Evolutionary conservation across 2,888 invertebrate genomes (phyloP).

Genomic region (Parnassius glacialis): DNA sequence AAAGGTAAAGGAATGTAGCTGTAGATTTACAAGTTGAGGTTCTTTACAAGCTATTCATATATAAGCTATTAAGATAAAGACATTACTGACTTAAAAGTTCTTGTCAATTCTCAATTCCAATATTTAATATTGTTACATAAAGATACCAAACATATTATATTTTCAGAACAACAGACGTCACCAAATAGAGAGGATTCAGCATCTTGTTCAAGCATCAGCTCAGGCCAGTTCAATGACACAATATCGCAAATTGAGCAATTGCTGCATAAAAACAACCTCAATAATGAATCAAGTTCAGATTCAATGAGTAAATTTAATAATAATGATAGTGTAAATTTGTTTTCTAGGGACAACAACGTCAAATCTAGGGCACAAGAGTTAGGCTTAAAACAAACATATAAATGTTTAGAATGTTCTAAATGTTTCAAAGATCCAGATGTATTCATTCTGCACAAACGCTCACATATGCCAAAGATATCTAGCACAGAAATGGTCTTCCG

Average conservation of each 20-base stretch:
- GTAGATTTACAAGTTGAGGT: too few species aligned
- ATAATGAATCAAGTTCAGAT: constrained; percentile 11
- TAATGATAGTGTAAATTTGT: constrained; percentile 11
- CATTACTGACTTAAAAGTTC: too few species aligned
- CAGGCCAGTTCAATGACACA: constrained; percentile 21
- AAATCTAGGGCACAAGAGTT: constrained; percentile 6
- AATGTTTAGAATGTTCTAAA: constrained; percentile 63
- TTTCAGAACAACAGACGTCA: constrained; percentile 30
- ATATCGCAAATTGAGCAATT: constrained; percentile 25
- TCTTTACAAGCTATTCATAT: too few species aligned
- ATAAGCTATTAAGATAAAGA: too few species aligned
- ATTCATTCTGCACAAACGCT: constrained; percentile 56
- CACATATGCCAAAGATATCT: constrained; percentile 38
- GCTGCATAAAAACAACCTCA: constrained; percentile 21
- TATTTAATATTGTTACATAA: too few species aligned
- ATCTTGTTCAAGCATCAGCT: constrained; percentile 21
- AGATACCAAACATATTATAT: neutral
- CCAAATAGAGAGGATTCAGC: constrained; percentile 18
- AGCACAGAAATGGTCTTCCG: constrained; percentile 14
- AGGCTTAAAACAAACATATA: constrained; percentile 39
- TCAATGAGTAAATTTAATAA: constrained; percentile 4
- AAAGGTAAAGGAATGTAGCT: too few species aligned
- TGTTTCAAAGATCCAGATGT: constrained; percentile 75
- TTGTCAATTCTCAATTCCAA: too few species aligned
- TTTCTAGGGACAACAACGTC: constrained; percentile 1